Base-by-base conservation (phyloP, 2,888 invertebrate species). In the Mellilla xanthometata region DNA sequence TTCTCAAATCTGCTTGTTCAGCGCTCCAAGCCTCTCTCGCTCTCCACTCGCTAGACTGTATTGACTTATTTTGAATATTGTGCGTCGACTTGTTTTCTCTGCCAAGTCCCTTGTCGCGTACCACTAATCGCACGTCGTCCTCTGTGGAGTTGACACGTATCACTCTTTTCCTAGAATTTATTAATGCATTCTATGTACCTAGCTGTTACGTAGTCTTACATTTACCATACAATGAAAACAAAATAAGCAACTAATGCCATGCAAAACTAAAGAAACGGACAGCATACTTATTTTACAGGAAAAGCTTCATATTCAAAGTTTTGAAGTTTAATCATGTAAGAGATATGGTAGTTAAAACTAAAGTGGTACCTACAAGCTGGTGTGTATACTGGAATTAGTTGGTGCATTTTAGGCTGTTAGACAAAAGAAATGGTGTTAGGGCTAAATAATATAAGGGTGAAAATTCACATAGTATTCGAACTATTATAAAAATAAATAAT, bases 1-100 rank as follows among this genome's bases (percentile, higher is more conserved):
- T 93, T 79, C 92, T 90, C 72, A 91, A 87, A 83, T 93, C 92
- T 69, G 90, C 82, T 68, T 91, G 93, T 76, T 95, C 95, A 27
- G 95, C 95, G 67, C 95, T 95, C 96, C 96, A 96, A 19, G 96
- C 96, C 90, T 96, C 96, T 71, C 94, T 92, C 72, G 93, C 90
- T 68, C 93, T 93, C 94, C 94, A 94, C 74, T 94, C 94, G 54
- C 92, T 93, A 63, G 93, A 92, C 91, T 94, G 94, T 76, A 94
- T 92, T 65, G 94, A 93, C 85, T 94, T 94, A 90, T 92, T 94
- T 89, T 94, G 86, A 82, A 83, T 67, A 81, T 87, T 93, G 92
- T 94, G 94, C 78, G 93, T 94, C 76, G 94, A 93, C 91, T 94
- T 94, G 90, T 92, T 94, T 90, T 94, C 93, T 83, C 91, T 92